Evolutionary conservation across 1,140 invertebrate genomes (phyloP), one percentile per base, ranked within the genome.

Genomic region (Liolophura sinensis): DNA sequence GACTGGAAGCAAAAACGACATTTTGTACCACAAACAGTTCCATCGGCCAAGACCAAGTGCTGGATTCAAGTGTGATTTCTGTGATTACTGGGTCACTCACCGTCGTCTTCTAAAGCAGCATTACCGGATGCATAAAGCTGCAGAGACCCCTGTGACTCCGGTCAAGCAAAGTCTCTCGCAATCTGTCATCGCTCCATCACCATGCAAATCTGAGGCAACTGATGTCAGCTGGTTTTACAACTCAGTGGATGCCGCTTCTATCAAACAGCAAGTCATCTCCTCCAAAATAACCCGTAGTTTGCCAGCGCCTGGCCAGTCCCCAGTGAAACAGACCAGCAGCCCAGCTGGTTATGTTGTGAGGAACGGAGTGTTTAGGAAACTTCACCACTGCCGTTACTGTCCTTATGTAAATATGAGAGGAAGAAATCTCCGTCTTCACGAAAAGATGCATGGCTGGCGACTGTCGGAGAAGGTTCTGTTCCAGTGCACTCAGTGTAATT

Each of bases 381-480:
- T 95, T 89, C 91, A 92, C 73, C 93, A 93, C 77, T 95, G 93
- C 78, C 87, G 91, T 46, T 91, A 89, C 76, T 95, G 93, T 81
- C 93, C 93, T 0, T 92, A 93, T 79, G 90, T 93, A 1, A 93
- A 93, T 77, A 91, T 83, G 25, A 70, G 81, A 24, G 67, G 74
- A 9, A 89, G 90, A 47, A 93, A 93, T 78, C 91, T 95, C 46
- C 88, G 89, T n/a, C 91, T 93, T 69, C 93, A 95, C 82, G 92
- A 95, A 80, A 90, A 90, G 79, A 92, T 94, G 89, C 93, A 95
- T 81, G 86, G 87, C n/a, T 73, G 84, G 67, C 80, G 88, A 12
- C 72, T 73, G 51, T 60, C 73, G 5, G 75, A 71, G 46, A 76
- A 81, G 51, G 90, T 90, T 0, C 86, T 88, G 22, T 89, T 90